Conservation (phyloP, 1,140 invertebrate genomes). For the Zaprionus inermis region DNA sequence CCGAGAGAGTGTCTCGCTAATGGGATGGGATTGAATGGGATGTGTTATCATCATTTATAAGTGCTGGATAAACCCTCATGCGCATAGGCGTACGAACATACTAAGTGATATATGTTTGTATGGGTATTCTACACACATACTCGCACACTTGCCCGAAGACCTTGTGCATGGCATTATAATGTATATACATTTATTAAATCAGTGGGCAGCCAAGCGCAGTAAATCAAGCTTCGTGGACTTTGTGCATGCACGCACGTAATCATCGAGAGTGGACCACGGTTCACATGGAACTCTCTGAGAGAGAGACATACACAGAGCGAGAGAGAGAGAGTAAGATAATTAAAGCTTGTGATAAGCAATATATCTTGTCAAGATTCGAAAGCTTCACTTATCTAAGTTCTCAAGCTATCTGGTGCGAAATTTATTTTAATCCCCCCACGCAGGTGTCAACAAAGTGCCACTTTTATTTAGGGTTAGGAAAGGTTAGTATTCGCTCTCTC, state of each 20-base stretch:
- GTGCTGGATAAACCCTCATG: constrained; percentile 40
- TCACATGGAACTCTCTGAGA: neutral
- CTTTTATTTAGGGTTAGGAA: constrained; percentile 17
- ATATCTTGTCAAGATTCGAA: neutral
- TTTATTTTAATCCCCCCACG: neutral
- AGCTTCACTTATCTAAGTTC: neutral
- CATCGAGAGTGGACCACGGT: constrained; percentile 23
- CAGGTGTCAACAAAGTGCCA: constrained; percentile 7
- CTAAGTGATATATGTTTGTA: neutral
- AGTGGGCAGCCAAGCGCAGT: constrained; percentile 40
- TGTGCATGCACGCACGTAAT: constrained; percentile 64
- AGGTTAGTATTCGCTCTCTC: constrained; percentile 12
- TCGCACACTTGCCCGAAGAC: neutral
- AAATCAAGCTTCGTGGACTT: constrained; percentile 57
- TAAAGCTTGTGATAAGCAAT: neutral
- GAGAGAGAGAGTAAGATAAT: neutral
- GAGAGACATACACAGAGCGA: neutral
- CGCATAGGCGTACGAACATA: neutral
- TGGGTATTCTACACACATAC: neutral
- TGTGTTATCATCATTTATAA: constrained; percentile 37
- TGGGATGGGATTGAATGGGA: constrained; percentile 25
- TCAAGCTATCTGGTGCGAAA: neutral
- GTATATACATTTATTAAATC: constrained; percentile 62
- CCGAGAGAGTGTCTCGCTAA: constrained; percentile 15
- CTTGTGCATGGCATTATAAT: constrained; percentile 35